These are phyloP conservation scores for Lasioglossum leucozonium DNA, from an alignment of 2,888 invertebrate species.

Conservation along the genomic window DNA sequence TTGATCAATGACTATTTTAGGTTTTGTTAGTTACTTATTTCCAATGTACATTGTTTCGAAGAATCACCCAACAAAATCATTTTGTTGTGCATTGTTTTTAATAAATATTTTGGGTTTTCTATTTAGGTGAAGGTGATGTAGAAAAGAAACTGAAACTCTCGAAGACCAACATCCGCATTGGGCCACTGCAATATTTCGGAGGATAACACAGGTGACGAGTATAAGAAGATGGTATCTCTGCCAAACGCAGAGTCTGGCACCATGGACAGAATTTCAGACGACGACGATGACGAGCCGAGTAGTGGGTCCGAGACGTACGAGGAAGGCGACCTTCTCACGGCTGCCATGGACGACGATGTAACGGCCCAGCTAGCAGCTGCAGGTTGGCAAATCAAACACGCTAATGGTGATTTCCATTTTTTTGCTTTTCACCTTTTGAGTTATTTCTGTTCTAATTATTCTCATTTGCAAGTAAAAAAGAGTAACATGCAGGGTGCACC, in stretches of 20 bases:
- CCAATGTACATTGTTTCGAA: too few relatives aligned
- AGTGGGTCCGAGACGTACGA: constrained; percentile 92
- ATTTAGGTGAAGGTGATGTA: constrained; percentile 78
- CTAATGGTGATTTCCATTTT: constrained; percentile 85
- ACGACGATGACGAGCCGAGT: constrained; percentile 93
- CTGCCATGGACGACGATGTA: constrained; percentile 96
- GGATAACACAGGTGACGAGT: constrained; percentile 55
- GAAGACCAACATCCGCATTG: constrained; percentile 55
- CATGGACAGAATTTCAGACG: constrained; percentile 86
- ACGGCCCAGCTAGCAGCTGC: constrained; percentile 98
- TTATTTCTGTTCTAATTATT: constrained; percentile 71
- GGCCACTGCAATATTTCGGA: constrained; percentile 66
- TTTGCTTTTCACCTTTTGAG: constrained; percentile 81
- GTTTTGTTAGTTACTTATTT: not conserved
- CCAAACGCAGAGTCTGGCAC: constrained; percentile 80
- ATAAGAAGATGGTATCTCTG: constrained; percentile 78
- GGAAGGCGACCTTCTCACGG: constrained; percentile 92
- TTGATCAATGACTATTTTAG: not conserved
- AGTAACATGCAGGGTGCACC: constrained; percentile 62
- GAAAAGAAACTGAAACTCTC: constrained; percentile 42
- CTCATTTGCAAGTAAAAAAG: constrained; percentile 64
- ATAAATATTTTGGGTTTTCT: not conserved
- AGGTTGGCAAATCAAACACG: constrained; percentile 88
- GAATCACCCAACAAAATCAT: not conserved
- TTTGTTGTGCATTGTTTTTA: not conserved